Base-by-base conservation (phyloP, 2,888 invertebrate genomes). In the Euzophera pinguis region DNA sequence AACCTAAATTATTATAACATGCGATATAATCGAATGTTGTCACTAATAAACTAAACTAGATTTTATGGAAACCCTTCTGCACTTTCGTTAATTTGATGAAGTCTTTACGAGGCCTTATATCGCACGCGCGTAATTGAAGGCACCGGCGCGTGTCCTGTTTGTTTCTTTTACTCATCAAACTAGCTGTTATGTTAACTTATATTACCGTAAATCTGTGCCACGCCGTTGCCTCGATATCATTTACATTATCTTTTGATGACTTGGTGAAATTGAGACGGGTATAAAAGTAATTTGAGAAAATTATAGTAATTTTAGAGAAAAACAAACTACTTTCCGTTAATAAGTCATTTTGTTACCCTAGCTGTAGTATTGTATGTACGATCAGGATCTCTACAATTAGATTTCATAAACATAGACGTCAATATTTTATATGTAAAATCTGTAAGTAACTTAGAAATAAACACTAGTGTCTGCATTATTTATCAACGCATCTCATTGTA, bases 131-230 rank as follows among this genome's bases (percentile, higher is more conserved):
- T 78, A 75, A 77, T 75, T 75, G 74, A 71, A 71, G 52, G 60
- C 73, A 78, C 60, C 77, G 70, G 73, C 63, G 73, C 80, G 71
- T 75, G 69, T 61, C 70, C 66, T 71, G 66, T 71, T 73, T 73
- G 64, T 70, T 72, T 70, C 69, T 75, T 68, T 57, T 62, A 61
- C 65, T 63, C 61, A 64, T 63, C 62, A 64, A 64, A 67, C 67
- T 72, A 64, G 64, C 62, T 63, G 72, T 73, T 71, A 68, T 63
- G 55, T 65, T 64, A 64, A 55, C 55, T 53, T 53, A 42, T 42
- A 43, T 55, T 73, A 71, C 75, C 66, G 68, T 72, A 72, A 64
- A 71, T 67, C 67, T 67, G 62, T 63, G 64, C 62, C 57, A 58
- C 58, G 63, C 64, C 61, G 63, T 58, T 59, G 61, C 56, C 57